Evolutionary conservation across 2,888 invertebrate species (phyloP).

Genomic region (Dolichomitus sp.): DNA sequence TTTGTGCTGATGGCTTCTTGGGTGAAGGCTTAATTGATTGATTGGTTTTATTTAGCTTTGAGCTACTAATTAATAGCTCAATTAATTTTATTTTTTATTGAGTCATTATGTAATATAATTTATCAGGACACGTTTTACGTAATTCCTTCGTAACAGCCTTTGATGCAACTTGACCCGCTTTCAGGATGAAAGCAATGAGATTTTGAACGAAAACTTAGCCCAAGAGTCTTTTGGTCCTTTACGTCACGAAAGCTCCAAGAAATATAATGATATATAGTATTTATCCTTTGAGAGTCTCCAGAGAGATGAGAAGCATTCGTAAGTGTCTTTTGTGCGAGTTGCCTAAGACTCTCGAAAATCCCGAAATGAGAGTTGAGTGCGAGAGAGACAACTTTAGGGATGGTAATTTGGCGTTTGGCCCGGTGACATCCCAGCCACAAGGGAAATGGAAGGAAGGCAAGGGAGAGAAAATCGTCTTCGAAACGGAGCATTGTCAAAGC

Average conservation of each 20-base stretch:
- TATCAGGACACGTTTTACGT: too few relatives aligned
- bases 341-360: not conserved
- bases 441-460: constrained; percentile 48
- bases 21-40: too few relatives aligned
- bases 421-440: constrained; percentile 29
- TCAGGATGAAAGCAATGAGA: not conserved
- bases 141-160: not conserved
- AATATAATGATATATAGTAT: not conserved
- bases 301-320: constrained; percentile 5
- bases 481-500: constrained; percentile 12
- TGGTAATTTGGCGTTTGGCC: constrained; percentile 65
- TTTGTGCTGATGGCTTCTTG: not conserved
- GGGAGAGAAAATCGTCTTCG: constrained; percentile 6
- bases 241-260: not conserved
- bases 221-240: not conserved
- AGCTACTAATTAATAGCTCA: too few relatives aligned
- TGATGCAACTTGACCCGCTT: not conserved
- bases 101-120: too few relatives aligned
- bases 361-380: not conserved
- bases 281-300: constrained; percentile 15
- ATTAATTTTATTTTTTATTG: too few relatives aligned
- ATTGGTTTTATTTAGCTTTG: too few relatives aligned
- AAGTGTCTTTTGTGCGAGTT: not conserved
- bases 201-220: not conserved
- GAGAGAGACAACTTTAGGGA: constrained; percentile 44